These are phyloP conservation scores for Acrocephalus arundinaceus DNA, from an alignment of 2,113 vertebrate species.

Conservation along the genomic window DNA sequence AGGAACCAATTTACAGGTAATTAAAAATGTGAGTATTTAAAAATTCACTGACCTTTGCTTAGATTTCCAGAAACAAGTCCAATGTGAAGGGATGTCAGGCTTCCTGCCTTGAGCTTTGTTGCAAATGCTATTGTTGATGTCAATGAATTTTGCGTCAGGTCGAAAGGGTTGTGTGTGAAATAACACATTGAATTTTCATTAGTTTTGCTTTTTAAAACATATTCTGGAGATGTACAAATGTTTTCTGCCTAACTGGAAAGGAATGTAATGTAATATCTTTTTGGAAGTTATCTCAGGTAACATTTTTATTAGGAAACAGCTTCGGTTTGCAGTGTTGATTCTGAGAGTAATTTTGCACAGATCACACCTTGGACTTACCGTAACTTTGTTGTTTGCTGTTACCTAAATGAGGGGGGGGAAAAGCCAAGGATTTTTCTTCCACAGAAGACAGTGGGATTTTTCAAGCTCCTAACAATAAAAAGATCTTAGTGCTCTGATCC, in stretches of 20 bases:
- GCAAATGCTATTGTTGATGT: background rate
- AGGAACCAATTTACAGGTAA: too few species aligned
- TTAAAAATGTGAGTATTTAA: background rate
- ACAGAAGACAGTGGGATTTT: background rate
- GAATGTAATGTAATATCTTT: background rate
- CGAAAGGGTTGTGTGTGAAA: fast-evolving
- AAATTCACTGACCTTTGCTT: background rate
- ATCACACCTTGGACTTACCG: fast-evolving
- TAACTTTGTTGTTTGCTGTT: background rate
- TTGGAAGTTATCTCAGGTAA: background rate
- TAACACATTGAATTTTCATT: background rate
- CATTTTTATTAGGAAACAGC: background rate
- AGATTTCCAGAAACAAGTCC: background rate
- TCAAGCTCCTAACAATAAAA: background rate
- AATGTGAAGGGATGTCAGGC: fast-evolving
- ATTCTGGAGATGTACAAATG: background rate
- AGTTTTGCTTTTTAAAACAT: fast-evolving
- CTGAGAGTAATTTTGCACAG: background rate
- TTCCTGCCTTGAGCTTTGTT: background rate
- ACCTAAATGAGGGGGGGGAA: fast-evolving
- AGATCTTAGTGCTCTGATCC: background rate
- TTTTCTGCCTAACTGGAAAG: background rate
- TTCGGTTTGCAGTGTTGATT: background rate
- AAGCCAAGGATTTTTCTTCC: background rate
- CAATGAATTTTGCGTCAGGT: background rate